Evolutionary conservation across 2,888 invertebrate species (phyloP).

Genomic region (Oxyscelio sp.): DNA sequence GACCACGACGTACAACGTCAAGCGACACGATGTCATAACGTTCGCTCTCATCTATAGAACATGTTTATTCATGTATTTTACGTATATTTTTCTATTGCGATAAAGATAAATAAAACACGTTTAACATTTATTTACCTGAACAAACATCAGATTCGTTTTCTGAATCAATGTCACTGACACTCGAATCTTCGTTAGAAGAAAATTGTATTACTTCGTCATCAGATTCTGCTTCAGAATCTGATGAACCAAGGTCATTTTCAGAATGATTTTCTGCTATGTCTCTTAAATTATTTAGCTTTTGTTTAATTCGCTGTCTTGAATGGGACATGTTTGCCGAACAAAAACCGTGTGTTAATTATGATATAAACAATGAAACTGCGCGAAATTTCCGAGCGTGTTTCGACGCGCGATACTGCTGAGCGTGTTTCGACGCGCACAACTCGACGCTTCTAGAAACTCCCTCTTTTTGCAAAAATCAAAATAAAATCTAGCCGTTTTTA

Average conservation of each 20-base stretch:
- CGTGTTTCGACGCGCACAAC: too few species aligned
- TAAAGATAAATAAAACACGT: not conserved
- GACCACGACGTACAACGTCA: not conserved
- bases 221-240: not conserved
- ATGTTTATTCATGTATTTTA: not conserved
- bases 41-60: conserved; percentile 6
- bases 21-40: not conserved
- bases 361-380: not conserved
- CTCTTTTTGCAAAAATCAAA: too few species aligned
- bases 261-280: conserved; percentile 10
- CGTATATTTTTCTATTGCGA: not conserved
- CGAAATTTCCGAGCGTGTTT: too few species aligned
- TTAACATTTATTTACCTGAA: conserved; percentile 15
- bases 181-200: conserved; percentile 1
- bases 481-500: too few species aligned
- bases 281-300: not conserved
- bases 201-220: not conserved
- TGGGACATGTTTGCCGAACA: too few species aligned
- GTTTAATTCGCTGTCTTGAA: not conserved
- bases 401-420: not conserved
- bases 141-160: conserved; percentile 10
- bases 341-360: too few species aligned
- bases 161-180: conserved; percentile 1
- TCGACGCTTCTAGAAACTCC: too few species aligned
- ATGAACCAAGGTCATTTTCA: not conserved